Evolutionary conservation across 2,888 invertebrate genomes (phyloP).

Genomic region (Drosophila vallismaia): DNA sequence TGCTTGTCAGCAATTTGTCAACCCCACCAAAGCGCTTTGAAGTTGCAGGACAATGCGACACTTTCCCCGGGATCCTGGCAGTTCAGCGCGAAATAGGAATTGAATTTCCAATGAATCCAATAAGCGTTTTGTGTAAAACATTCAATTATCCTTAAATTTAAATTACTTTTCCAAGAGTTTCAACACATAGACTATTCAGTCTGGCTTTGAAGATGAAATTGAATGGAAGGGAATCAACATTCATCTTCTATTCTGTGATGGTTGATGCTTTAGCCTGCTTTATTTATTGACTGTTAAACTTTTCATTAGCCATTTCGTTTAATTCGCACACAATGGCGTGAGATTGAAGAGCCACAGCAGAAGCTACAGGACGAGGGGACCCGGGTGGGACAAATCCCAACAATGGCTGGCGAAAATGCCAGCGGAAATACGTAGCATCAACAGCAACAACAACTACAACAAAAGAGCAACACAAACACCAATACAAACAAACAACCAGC

Average conservation of each 20-base stretch:
- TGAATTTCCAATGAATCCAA: background rate
- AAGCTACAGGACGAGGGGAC: conserved; percentile 1
- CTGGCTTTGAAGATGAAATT: conserved; percentile 5
- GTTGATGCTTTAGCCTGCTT: conserved; percentile 43
- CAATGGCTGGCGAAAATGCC: conserved; percentile 43
- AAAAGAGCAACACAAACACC: conserved; percentile 21
- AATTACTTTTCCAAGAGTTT: conserved; percentile 2
- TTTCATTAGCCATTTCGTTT: conserved; percentile 80
- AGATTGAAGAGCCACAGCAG: conserved; percentile 57
- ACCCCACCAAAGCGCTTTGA: conserved; percentile 22
- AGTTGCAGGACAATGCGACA: conserved; percentile 28
- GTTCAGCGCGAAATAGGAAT: conserved; percentile 1
- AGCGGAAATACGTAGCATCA: conserved; percentile 45
- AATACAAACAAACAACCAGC: conserved; percentile 45
- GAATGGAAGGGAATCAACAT: conserved; percentile 3
- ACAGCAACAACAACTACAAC: conserved; percentile 7
- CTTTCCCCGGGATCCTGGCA: conserved; percentile 5
- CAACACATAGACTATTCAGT: no score
- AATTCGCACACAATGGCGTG: conserved; percentile 75
- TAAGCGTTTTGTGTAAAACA: background rate
- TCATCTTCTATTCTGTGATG: conserved; percentile 21
- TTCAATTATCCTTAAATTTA: background rate
- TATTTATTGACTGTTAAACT: conserved; percentile 79
- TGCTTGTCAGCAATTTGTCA: conserved; percentile 61
- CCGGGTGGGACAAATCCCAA: conserved; percentile 15